phyloP scores from a whole-genome alignment of 2,888 invertebrate species.

The Crocallis elinguaria region DNA sequence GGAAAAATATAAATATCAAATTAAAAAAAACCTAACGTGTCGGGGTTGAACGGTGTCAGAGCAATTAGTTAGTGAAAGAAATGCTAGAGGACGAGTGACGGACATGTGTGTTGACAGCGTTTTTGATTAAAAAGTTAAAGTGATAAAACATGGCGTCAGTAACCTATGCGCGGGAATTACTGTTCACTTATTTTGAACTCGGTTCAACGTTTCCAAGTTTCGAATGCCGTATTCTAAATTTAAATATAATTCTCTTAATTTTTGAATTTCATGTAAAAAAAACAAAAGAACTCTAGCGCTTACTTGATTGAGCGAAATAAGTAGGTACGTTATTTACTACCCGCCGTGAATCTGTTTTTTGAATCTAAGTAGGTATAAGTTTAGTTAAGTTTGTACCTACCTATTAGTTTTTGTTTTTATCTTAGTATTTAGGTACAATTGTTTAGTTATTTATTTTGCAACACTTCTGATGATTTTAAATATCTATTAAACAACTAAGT shows the following conservation, averaged over 20 bases:
- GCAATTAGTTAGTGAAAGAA: slow-evolving; percentile 81
- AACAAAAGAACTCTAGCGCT: too few relatives aligned
- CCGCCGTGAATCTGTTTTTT: too few relatives aligned
- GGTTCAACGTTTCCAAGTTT: slow-evolving; percentile 11
- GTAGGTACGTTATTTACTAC: too few relatives aligned
- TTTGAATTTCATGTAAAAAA: neutral
- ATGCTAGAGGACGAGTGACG: slow-evolving; percentile 64
- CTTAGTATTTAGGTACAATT: neutral
- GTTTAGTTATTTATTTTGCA: too few relatives aligned
- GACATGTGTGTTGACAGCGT: slow-evolving; percentile 67
- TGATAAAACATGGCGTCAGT: slow-evolving; percentile 46
- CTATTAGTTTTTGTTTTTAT: neutral
- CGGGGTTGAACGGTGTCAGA: slow-evolving; percentile 72
- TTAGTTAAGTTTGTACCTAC: too few relatives aligned
- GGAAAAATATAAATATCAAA: slow-evolving; percentile 57
- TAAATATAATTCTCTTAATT: neutral
- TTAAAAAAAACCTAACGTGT: slow-evolving; percentile 61
- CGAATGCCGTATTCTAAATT: slow-evolving; percentile 3
- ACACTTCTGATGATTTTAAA: too few relatives aligned
- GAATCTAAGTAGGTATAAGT: too few relatives aligned
- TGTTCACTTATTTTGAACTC: slow-evolving; percentile 16
- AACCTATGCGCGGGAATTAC: slow-evolving; percentile 28
- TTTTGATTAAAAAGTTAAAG: slow-evolving; percentile 62
- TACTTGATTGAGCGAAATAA: too few relatives aligned
- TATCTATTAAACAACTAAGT: too few relatives aligned